Evolutionary conservation across 2,888 invertebrate species (phyloP), one percentile per base, ranked within the genome.

Genomic region (Orchestes rusci): DNA sequence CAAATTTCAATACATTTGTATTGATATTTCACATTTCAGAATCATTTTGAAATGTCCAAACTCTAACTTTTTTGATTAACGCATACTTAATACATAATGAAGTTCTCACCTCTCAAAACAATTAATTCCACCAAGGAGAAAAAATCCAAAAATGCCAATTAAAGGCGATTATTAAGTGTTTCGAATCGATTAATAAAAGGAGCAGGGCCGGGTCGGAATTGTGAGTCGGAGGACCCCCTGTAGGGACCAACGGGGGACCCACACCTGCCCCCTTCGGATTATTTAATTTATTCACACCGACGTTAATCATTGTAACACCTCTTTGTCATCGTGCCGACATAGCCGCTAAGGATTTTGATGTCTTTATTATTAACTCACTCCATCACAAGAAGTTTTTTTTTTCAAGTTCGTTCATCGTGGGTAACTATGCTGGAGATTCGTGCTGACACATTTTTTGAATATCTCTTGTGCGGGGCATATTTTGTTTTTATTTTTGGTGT

Each of bases 251-350:
- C 44, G 23, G 50, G 49, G 44, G 44, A 41, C 28, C 41, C 43
- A 50, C 50, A 50, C 50, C 50, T 50, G 50, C 50, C 50, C 50
- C 50, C 50, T 50, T 44, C 40, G 46, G 47, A 50, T 47, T 47
- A 47, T 50, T 50, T 50, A 50, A 50, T 47, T 47, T 50, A 46
- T 50, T 66, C 66, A 65, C 62, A 62, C 64, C 64, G 64, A 61
- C 63, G 65, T 67, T 68, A 67, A 68, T 68, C 68, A 67, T 66
- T 58, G 63, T 63, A 64, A 66, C 59, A 59, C 59, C 56, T 60
- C 58, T 58, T 61, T 59, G 58, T 56, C 55, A 46, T 49, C 49
- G 43, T 53, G 52, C 53, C 53, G 53, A 43, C 45, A 42, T 48
- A 43, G 41, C 43, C 43, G n/a, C n/a, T n/a, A 17, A 17, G 44